These are phyloP conservation scores for Lontra canadensis DNA, from an alignment of 2,113 vertebrate species.

Conservation along the genomic window DNA sequence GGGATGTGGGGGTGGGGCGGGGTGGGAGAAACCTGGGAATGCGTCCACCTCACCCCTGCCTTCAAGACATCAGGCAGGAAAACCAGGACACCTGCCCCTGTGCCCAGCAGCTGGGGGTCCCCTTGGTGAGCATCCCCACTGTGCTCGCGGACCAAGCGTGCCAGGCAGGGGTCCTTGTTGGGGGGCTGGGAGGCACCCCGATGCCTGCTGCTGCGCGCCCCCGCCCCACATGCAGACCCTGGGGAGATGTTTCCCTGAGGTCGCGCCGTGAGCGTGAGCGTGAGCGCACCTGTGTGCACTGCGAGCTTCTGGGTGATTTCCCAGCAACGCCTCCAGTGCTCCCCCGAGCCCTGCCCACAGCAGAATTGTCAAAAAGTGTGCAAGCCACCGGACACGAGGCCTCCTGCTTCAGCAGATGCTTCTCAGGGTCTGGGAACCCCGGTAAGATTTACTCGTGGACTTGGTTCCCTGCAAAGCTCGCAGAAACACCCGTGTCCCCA, in stretches of 20 bases:
- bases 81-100: not conserved
- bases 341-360: not conserved
- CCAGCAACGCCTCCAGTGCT: too few species aligned
- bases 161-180: too few species aligned
- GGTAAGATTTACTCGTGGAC: not conserved
- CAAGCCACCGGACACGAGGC: not conserved
- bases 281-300: too few species aligned
- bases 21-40: not conserved
- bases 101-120: not conserved
- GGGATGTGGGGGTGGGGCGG: not conserved
- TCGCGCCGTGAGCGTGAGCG: too few species aligned
- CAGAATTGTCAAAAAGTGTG: not conserved
- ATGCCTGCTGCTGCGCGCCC: not conserved
- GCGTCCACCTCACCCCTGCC: not conserved
- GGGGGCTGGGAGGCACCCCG: not conserved
- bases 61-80: not conserved
- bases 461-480: not conserved
- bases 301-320: not conserved
- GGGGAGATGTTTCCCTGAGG: fast-evolving
- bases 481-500: fast-evolving
- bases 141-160: fast-evolving
- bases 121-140: not conserved
- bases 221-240: not conserved
- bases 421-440: not conserved
- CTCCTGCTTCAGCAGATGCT: not conserved